Evolutionary conservation across 2,888 invertebrate species (phyloP), one percentile per base, ranked within the genome.

Genomic region (Hydrotaea cyrtoneurina): DNA sequence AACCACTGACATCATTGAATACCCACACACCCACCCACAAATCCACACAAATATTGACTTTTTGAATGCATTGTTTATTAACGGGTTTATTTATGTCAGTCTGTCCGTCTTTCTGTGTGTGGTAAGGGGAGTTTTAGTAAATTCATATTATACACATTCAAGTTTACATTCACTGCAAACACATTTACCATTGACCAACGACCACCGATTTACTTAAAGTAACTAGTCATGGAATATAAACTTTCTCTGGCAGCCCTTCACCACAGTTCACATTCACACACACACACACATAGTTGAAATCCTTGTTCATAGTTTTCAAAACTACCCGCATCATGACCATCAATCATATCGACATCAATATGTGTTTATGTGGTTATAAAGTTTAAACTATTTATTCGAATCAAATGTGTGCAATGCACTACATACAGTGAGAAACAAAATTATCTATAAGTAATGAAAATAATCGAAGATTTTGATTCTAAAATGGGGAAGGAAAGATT

Each of bases 1-100:
- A 55, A 0, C 5, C n/a, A 19, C 5, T 13, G 5, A 55, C 7
- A 15, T 17, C 55, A 21, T 55, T 19, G 21, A 55, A 55, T 50
- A n/a, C 11, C 15, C 26, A 23, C 31, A 31, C 31, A 31, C 7
- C 7, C 31, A 31, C 3, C 31, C 15, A 59, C 0, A 55, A 4
- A 19, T 59, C 15, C 26, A 59, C 26, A 23, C 2, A 31, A 31
- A 59, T 26, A 59, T 59, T 59, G 59, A 26, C 59, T 59, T 59
- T 59, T 59, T 59, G 59, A 26, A 17, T 21, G 23, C 26, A 59
- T 59, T 59, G 26, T 26, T 59, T 59, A 59, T 59, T 59, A 59
- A 59, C 59, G 23, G 59, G 23, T 23, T 59, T 59, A 11, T n/a
- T 8, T 39, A 1, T 39, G 39, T 39, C 39, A 4, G 39, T 39